Conservation (phyloP, 2,888 invertebrate genomes). For the Eupithecia tripunctaria region DNA sequence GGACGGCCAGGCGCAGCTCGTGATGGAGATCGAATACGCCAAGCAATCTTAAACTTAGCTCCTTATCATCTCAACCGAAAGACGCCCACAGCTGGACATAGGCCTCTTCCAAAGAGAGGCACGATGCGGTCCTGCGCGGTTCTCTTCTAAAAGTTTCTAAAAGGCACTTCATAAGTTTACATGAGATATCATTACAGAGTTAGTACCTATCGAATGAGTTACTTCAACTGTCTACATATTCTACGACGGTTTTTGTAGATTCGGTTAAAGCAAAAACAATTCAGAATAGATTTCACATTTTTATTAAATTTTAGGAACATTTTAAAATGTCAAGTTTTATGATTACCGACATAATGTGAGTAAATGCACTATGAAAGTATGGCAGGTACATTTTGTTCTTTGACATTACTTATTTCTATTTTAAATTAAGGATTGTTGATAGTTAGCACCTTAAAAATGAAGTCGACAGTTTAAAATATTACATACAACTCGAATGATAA, state of each 20-base stretch:
- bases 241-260: neutral
- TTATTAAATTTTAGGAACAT: neutral
- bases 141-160: neutral
- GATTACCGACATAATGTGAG: neutral
- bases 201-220: too few relatives aligned
- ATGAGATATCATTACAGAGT: too few relatives aligned
- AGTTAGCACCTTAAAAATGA: too few relatives aligned
- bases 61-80: neutral
- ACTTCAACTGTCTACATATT: neutral
- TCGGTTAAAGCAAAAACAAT: neutral
- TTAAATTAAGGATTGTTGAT: too few relatives aligned
- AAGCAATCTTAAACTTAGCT: neutral
- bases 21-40: conserved; percentile 1
- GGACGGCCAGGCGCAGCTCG: neutral
- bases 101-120: neutral
- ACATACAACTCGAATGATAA: neutral
- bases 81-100: neutral
- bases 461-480: too few relatives aligned
- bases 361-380: neutral
- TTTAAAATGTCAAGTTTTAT: neutral
- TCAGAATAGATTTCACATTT: neutral
- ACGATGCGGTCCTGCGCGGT: neutral
- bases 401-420: too few relatives aligned
- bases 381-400: too few relatives aligned
- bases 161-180: neutral